A percentile compares a stretch with the other conserved stretches of the same genome.
Evolutionary conservation across 2,888 invertebrate genomes (phyloP).

Genomic region (Nudaria mundana): DNA sequence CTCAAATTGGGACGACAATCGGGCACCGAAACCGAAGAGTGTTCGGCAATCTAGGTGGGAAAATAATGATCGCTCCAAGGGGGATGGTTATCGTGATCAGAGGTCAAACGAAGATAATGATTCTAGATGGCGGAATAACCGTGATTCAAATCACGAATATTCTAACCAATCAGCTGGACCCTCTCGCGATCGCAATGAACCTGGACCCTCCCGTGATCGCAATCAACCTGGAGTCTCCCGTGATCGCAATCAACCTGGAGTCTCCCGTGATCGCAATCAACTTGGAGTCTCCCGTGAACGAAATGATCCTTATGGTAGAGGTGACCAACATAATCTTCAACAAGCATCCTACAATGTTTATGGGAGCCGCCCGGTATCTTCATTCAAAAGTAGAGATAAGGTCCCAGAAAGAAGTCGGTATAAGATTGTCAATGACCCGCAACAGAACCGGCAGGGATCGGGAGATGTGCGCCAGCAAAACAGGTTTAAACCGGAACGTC

Average conservation of each 20-base stretch:
- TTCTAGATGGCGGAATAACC: slow-evolving; percentile 1
- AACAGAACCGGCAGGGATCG: not conserved
- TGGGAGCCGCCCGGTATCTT: not conserved
- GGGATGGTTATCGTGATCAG: not conserved
- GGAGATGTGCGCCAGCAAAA: not conserved
- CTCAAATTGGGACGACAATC: not conserved
- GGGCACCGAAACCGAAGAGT: no score
- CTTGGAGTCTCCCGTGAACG: no score
- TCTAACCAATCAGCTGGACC: slow-evolving; percentile 3
- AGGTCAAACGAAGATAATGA: not conserved
- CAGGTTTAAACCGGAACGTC: no score
- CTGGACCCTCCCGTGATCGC: not conserved
- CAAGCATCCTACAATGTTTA: not conserved
- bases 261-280: no score
- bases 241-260: no score
- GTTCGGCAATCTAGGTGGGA: not conserved
- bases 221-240: no score
- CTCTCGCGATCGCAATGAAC: not conserved
- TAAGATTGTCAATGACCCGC: not conserved
- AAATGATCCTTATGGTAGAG: no score
- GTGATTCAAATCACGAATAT: slow-evolving; percentile 2
- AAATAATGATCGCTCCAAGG: not conserved
- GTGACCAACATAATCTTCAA: not conserved
- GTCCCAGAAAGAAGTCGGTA: no score
- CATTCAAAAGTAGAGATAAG: not conserved